phyloP scores from a whole-genome alignment of 2,888 invertebrate genomes.

The Stictocephala bisonia region DNA sequence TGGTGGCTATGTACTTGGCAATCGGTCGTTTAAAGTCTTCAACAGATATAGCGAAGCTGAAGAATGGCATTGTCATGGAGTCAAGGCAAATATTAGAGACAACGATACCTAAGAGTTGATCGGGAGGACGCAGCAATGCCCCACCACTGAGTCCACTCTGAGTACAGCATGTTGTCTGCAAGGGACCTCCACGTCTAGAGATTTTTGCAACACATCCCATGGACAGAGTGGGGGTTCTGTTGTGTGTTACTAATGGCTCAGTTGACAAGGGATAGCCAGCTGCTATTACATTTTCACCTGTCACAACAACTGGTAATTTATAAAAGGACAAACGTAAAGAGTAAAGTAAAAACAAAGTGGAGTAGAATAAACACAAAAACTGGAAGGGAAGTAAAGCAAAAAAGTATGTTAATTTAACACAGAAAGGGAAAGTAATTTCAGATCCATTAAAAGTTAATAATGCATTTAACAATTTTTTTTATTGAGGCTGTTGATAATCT shows the following conservation, averaged over 20 bases:
- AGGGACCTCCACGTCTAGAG: neutral
- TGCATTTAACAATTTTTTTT: too few species aligned
- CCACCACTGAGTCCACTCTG: slow-evolving; percentile 41
- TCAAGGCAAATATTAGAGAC: slow-evolving; percentile 3
- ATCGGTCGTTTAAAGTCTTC: slow-evolving; percentile 2
- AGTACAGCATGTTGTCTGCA: slow-evolving; percentile 35
- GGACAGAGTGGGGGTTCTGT: slow-evolving; percentile 7
- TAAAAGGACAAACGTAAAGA: too few species aligned
- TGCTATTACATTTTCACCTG: slow-evolving; percentile 13
- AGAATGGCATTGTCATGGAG: neutral
- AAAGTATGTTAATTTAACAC: too few species aligned
- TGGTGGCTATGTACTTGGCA: neutral
- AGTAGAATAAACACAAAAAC: too few species aligned
- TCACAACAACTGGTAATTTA: too few species aligned
- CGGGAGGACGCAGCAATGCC: slow-evolving; percentile 19
- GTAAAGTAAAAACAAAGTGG: too few species aligned
- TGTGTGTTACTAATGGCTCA: neutral
- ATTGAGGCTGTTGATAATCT: too few species aligned
- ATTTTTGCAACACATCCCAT: neutral
- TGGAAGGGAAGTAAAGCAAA: too few species aligned
- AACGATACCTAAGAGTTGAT: slow-evolving; percentile 31
- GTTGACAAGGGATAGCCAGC: slow-evolving; percentile 2
- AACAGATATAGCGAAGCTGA: slow-evolving; percentile 21
- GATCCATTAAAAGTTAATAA: too few species aligned
- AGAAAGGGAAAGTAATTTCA: too few species aligned